Base-by-base conservation (phyloP, 2,113 vertebrate genomes). In the Corythornis cristatus region DNA sequence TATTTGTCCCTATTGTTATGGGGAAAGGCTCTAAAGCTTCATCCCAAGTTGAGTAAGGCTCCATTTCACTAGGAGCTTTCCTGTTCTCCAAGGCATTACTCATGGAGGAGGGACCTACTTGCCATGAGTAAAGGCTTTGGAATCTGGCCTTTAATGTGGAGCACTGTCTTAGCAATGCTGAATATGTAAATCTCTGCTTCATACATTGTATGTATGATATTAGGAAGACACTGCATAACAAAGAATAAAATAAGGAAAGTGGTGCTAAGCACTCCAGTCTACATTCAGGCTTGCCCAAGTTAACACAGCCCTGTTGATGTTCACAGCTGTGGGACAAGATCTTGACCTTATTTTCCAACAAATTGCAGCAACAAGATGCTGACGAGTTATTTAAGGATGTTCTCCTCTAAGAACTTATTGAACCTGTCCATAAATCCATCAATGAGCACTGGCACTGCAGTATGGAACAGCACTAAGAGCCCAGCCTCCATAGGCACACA, bases 41-140 rank as follows among this genome's bases (percentile, higher is more conserved):
- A 64, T 29, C 51, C 56, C 2, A 0, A 40, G 20, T 89, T 85
- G 85, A 79, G 28, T 16, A 87, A 85, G 0, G 0, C 54, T 85
- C 66, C 15, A 62, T 89, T 95, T 93, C 76, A 46, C 83, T 40
- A 31, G 72, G 72, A 93, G 15, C 54, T 93, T 82, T 67, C 45
- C 54, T 79, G 17, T 62, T 82, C 45, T 82, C 42, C 33, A 51
- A 84, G 77, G 46, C 73, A 75, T 94, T 89, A 89, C 51, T 89
- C 71, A 93, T 10, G 37, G 50, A 94, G 57, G 70, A 94, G 74
- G 71, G 58, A 72, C 50, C 22, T 92, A 26, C 37, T 66, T 35
- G 70, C 14, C 43, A 18, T 92, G 90, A 92, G 66, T 62, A 95
- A 94, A 90, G 33, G 71, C 71, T 85, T 87, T 76, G 87, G 91